Percentiles rank a stretch among this genome's conserved stretches.
Evolutionary conservation across 2,797 vertebrate genomes (phyloP).

Genomic region (Tapirus indicus): DNA sequence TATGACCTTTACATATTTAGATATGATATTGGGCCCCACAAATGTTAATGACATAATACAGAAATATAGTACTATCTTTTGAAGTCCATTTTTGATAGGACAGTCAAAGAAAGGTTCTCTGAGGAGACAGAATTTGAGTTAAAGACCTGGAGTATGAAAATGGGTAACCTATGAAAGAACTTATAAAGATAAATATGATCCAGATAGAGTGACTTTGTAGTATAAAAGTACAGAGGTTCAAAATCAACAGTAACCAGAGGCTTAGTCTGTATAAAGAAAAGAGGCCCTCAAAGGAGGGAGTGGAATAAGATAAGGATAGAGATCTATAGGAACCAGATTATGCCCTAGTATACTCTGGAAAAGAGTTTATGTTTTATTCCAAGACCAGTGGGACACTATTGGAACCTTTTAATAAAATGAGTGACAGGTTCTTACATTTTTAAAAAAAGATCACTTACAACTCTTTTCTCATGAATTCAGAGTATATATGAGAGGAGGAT

Average conservation of each 20-base stretch:
- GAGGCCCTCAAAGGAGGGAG: background rate
- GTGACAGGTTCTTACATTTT: background rate
- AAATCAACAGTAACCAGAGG: background rate
- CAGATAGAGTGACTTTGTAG: background rate
- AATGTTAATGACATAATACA: background rate
- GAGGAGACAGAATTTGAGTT: background rate
- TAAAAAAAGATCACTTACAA: background rate
- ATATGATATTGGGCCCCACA: background rate
- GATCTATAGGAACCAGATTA: background rate
- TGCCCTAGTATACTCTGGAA: background rate
- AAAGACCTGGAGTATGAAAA: background rate
- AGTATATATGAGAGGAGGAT: background rate
- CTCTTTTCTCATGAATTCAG: background rate
- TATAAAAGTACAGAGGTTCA: background rate
- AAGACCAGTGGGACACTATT: background rate
- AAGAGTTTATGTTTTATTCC: background rate
- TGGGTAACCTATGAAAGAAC: background rate
- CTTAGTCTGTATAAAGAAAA: background rate
- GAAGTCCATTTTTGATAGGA: background rate
- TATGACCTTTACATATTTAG: background rate
- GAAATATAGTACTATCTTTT: background rate
- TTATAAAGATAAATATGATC: background rate
- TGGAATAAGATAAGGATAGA: background rate
- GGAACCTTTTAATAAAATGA: background rate
- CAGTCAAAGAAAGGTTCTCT: conserved; percentile 14